Base-by-base conservation (phyloP, 2,113 vertebrate species). In the Ancistrus triradiatus region DNA sequence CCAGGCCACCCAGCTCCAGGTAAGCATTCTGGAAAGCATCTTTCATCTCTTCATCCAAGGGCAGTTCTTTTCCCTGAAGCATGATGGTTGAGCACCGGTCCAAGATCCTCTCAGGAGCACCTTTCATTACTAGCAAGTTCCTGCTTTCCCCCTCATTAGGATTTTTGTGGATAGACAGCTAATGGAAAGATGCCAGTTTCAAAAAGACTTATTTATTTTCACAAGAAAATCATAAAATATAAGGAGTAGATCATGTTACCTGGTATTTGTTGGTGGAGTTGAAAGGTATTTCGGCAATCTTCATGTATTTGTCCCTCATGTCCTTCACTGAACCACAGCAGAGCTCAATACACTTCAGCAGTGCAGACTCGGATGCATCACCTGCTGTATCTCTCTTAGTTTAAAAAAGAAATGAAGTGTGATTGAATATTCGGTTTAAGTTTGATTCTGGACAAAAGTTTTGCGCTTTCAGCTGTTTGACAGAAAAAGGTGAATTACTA, bases 261-360 rank as follows among this genome's bases (percentile, higher is more conserved):
- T 97, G 94, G 81, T 95, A 97, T 65, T 97, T 97, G 78, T 96
- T 97, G 73, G 93, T 95, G 8, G 94, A 97, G 82, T 97, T 97
- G 83, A 97, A 97, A 0, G 94, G 94, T 58, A 97, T 97, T 77
- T 97, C 94, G 0, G 90, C 64, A 48, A 95, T 89, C 73, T 97
- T 95, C 57, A 76, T 77, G 56, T 75, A 90, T 64, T 87, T 88
- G 0, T 91, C 90, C 33, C 94, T 84, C 87, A 95, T 95, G 14
- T 88, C 90, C 52, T 83, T 80, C 31, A 97, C 94, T 0, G 92
- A 92, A 13, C 94, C 94, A 3, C 92, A 96, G 51, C 92, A 96
- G 7, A 97, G 81, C 77, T 95, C 89, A 0, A 97, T 96, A 63
- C 94, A 97, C 70, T 97, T 97, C 37, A 97, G 89, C 66, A 97